Evolutionary conservation across 2,113 vertebrate species (phyloP), one percentile per base, ranked within the genome.

Genomic region (Thryonomys swinderianus): DNA sequence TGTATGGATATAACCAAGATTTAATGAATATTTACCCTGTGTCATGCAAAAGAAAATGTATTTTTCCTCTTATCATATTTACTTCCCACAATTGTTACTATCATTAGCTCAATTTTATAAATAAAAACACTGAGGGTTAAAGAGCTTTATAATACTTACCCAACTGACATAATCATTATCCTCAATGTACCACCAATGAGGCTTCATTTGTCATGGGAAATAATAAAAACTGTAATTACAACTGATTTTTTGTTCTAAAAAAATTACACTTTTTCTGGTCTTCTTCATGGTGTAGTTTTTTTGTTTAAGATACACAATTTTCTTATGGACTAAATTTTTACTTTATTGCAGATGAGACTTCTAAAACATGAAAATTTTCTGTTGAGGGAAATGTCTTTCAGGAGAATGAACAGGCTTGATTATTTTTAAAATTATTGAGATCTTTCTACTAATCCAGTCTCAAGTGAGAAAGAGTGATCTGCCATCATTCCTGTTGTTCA

Each of bases 71-170:
- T 78, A 73, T 87, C 40, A 59, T 67, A 67, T n/a, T 93, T 55
- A 88, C 32, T 93, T 85, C 42, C 18, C 23, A 80, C 61, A 34
- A 73, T 13, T 27, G 8, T 67, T 55, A 27, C 30, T 57, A 53
- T 74, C 53, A 78, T n/a, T 90, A 73, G 48, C 59, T 88, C 69
- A 20, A 55, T 32, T 90, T 94, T 66, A 78, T 30, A 91, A 85
- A 59, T 16, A 20, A 94, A 34, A 88, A 95, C 84, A 82, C 2
- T 13, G 42, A 53, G 48, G 79, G 48, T 74, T 73, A 37, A 91
- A 81, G 34, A 51, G 27, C 76, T 84, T 87, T 79, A 74, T 67
- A 62, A 87, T 95, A 69, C 12, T 95, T 85, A 21, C 32, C 57
- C 30, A n/a, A 64, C 4, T 13, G 64, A 90, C 18, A 62, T 82